Base-by-base conservation (phyloP, 2,113 vertebrate species). In the Empidonax traillii region DNA sequence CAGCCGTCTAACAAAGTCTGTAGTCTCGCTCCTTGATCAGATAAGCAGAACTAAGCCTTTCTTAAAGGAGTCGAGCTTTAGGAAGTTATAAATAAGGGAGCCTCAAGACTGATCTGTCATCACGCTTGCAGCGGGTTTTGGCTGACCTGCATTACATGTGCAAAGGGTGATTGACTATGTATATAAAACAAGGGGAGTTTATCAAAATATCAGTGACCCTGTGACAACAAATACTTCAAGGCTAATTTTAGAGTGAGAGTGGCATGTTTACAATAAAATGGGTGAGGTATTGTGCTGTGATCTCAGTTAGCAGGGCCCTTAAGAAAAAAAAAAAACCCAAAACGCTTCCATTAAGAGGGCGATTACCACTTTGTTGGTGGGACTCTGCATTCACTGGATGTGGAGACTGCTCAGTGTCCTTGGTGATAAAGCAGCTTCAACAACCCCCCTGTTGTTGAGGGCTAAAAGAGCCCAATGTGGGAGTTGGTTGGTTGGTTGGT, bases 71-170 rank as follows among this genome's bases (percentile, higher is more conserved):
- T 19, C 1, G 0, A 53, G 56, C 31, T 94, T 91, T 63, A 78
- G 59, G n/a, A 93, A 65, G 41, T 89, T 97, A 28, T 20, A 89
- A 67, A 49, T 82, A 53, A 68, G 87, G 66, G 39, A 90, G 6
- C 41, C 56, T 95, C 39, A 63, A 63, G 46, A 35, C 58, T 1
- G 0, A 27, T 77, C 43, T 84, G 59, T 68, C 59, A 61, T 88
- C 59, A 9, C 39, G 35, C 30, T 90, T 87, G n/a, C 87, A 55
- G 37, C 73, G 61, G 35, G 43, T 77, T 87, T 93, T 66, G 31
- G 24, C 61, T 88, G 65, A n/a, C 47, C 68, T 49, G 51, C n/a
- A 21, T 89, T 69, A n/a, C 35, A 9, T 47, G 24, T 63, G 71
- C 20, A 35, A 39, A 85, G 31, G 20, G 15, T 82, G 35, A 90